These are phyloP conservation scores for Poecilia latipinna DNA, from an alignment of 2,113 vertebrate genomes.

Conservation along the genomic window DNA sequence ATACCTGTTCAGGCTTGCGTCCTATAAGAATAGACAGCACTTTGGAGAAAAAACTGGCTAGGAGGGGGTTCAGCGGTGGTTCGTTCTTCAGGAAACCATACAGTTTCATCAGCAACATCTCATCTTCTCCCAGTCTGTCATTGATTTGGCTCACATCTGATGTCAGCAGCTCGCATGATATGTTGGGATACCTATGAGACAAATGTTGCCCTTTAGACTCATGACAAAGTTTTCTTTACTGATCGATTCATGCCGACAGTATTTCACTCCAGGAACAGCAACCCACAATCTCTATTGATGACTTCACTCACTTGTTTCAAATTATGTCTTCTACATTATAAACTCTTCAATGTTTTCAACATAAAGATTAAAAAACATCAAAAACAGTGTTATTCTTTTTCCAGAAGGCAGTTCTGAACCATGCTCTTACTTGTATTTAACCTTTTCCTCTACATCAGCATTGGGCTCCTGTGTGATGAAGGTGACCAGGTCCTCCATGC, in stretches of 20 bases:
- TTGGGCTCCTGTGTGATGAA: conserved; percentile 96
- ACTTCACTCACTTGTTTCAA: background rate
- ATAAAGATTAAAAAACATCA: background rate
- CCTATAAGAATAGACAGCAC: conserved; percentile 99
- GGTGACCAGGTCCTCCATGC: conserved; percentile 94
- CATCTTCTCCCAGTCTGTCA: conserved; percentile 95
- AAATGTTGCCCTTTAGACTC: background rate
- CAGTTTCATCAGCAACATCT: conserved; percentile 90
- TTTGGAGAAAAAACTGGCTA: conserved; percentile 99
- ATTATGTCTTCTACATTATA: background rate
- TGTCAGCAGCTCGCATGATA: conserved; percentile 97
- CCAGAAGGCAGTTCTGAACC: background rate
- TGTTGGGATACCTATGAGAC: conserved; percentile 90
- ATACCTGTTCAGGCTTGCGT: conserved; percentile 97
- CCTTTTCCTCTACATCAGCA: conserved; percentile 95
- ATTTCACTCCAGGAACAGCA: no score
- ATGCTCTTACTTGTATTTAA: conserved; percentile 93
- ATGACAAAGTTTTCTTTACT: background rate
- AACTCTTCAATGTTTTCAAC: background rate
- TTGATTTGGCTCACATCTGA: conserved; percentile 97
- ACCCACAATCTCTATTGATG: background rate
- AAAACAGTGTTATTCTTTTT: background rate
- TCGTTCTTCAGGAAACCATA: conserved; percentile 95
- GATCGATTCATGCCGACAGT: background rate
- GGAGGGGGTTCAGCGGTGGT: conserved; percentile 92